phyloP scores from a whole-genome alignment of 2,113 vertebrate species.

The Carollia perspicillata region DNA sequence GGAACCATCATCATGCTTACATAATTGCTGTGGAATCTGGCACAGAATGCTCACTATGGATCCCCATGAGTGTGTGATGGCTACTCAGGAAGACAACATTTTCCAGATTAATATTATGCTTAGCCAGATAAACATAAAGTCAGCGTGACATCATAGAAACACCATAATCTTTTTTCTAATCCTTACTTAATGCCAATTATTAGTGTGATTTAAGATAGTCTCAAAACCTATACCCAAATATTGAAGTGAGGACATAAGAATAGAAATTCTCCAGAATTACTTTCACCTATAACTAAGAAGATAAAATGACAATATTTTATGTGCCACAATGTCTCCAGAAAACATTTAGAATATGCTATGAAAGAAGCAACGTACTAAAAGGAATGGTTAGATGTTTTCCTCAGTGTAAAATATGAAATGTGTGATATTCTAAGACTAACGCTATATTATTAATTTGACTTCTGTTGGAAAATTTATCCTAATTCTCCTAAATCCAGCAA shows the following conservation, averaged over 20 bases:
- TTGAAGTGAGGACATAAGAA: not conserved
- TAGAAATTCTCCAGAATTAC: not conserved
- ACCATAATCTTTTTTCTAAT: not conserved
- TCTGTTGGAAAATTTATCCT: not conserved
- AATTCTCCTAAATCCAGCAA: not conserved
- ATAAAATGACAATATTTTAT: not conserved
- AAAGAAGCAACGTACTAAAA: conserved; percentile 3
- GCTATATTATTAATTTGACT: not conserved
- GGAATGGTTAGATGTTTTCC: not conserved
- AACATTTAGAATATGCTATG: not conserved
- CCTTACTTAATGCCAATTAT: not conserved
- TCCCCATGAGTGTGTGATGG: not conserved
- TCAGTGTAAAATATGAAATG: not conserved
- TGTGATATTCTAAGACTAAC: not conserved
- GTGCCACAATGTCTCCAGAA: not conserved
- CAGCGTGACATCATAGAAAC: not conserved
- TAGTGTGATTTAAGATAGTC: not conserved
- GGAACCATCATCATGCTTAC: not conserved
- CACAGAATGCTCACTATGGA: not conserved
- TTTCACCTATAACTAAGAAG: not conserved
- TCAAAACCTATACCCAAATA: not conserved
- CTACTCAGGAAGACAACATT: not conserved
- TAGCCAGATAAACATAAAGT: not conserved
- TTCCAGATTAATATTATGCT: not conserved
- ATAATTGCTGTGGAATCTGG: not conserved